Evolutionary conservation across 2,113 vertebrate species (phyloP).

Genomic region (Ochotona princeps): DNA sequence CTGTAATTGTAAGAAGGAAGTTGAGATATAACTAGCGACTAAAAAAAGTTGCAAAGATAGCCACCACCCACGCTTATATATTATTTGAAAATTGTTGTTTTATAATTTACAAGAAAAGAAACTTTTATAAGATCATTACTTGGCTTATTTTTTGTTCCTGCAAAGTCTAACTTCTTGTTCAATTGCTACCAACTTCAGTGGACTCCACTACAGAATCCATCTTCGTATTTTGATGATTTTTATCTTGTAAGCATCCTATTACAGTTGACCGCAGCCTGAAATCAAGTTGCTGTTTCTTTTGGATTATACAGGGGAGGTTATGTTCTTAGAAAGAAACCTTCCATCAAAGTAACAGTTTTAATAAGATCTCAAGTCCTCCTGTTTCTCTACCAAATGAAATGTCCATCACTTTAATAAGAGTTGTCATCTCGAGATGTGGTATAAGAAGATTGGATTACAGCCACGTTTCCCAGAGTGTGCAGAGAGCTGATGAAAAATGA

Average conservation of each 20-base stretch:
- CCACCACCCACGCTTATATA: neutral
- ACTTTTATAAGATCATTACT: slow-evolving; percentile 28
- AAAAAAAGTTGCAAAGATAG: neutral
- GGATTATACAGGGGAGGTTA: neutral
- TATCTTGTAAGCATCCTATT: slow-evolving; percentile 12
- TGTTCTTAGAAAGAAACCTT: slow-evolving; percentile 18
- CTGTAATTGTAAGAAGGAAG: neutral
- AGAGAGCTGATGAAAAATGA: slow-evolving; percentile 10
- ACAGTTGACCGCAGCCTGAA: slow-evolving; percentile 25
- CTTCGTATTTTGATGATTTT: slow-evolving; percentile 28
- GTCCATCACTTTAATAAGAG: slow-evolving; percentile 46
- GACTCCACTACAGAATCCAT: neutral
- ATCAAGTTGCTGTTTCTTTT: neutral
- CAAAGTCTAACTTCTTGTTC: neutral
- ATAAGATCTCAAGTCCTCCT: slow-evolving; percentile 33
- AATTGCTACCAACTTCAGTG: slow-evolving; percentile 8
- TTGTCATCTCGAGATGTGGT: slow-evolving; percentile 36
- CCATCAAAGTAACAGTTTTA: slow-evolving; percentile 52
- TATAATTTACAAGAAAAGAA: neutral
- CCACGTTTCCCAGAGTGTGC: neutral
- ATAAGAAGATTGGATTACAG: neutral
- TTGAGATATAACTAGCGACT: neutral
- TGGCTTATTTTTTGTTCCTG: neutral
- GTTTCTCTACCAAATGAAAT: slow-evolving; percentile 8
- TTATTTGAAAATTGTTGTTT: slow-evolving; percentile 18